Conservation (phyloP, 1,140 invertebrate genomes). For the Aphidius gifuensis region DNA sequence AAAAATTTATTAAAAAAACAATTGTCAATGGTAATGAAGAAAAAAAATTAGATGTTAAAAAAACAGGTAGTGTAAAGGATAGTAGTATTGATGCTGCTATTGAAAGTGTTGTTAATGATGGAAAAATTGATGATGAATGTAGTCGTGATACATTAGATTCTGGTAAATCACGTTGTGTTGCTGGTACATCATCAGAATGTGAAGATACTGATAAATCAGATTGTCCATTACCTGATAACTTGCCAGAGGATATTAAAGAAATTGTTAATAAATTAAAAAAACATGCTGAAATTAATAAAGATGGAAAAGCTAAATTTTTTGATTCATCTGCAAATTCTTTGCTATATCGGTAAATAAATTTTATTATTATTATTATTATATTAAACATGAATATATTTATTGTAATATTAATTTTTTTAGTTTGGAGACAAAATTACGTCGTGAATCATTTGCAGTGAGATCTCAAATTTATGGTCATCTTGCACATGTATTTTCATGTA, state of each 20-base stretch:
- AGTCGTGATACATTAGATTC: constrained; percentile 52
- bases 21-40: constrained; percentile 40
- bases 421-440: constrained; percentile 60
- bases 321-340: constrained; percentile 61
- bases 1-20: constrained; percentile 44
- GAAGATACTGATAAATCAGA: constrained; percentile 50
- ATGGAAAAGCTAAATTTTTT: constrained; percentile 66
- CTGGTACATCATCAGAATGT: constrained; percentile 44
- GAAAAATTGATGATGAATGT: constrained; percentile 49
- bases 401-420: constrained; percentile 47
- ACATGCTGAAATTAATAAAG: constrained; percentile 56
- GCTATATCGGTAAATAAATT: constrained; percentile 58
- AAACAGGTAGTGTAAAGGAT: constrained; percentile 39
- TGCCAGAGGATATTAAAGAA: constrained; percentile 59
- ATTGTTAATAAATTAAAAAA: constrained; percentile 61
- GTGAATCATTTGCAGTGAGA: constrained; percentile 48
- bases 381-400: constrained; percentile 25
- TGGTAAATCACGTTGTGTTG: constrained; percentile 39
- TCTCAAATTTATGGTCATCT: constrained; percentile 64
- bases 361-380: constrained; percentile 11
- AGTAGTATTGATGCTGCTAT: constrained; percentile 53
- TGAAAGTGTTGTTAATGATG: constrained; percentile 59
- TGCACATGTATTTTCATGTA: constrained; percentile 62
- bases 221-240: constrained; percentile 58
- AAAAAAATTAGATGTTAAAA: constrained; percentile 40